phyloP scores from a whole-genome alignment of 2,797 vertebrate genomes.

The Anabacerthia variegaticeps region DNA sequence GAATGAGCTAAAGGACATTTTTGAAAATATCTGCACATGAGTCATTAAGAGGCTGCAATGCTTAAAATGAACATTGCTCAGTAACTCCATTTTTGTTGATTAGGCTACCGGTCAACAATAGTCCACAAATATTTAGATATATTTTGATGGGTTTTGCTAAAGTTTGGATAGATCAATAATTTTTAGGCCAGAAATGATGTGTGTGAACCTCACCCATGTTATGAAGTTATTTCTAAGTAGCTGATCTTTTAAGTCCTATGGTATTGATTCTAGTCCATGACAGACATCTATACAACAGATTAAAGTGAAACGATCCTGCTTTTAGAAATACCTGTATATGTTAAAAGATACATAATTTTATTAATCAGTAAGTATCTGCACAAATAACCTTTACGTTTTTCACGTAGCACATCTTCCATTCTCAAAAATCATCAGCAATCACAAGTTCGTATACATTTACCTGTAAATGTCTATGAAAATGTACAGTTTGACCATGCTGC shows the following conservation, averaged over 20 bases:
- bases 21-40: background rate
- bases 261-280: background rate
- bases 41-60: background rate
- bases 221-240: background rate
- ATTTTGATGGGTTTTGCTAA: background rate
- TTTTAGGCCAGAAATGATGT: background rate
- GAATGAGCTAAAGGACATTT: background rate
- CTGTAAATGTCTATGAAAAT: background rate
- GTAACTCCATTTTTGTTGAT: background rate
- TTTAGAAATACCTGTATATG: background rate
- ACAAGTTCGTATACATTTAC: background rate
- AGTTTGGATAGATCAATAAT: background rate
- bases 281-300: background rate
- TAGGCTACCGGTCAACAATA: background rate
- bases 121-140: background rate
- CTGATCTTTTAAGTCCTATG: background rate
- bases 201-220: background rate
- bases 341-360: background rate
- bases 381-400: background rate
- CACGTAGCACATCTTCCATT: background rate
- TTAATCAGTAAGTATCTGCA: background rate
- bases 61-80: background rate
- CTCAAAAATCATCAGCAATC: background rate
- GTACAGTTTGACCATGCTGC: background rate
- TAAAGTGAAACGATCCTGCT: background rate